phyloP scores from a whole-genome alignment of 1,140 invertebrate genomes.

The Pristionchus pacificus region DNA sequence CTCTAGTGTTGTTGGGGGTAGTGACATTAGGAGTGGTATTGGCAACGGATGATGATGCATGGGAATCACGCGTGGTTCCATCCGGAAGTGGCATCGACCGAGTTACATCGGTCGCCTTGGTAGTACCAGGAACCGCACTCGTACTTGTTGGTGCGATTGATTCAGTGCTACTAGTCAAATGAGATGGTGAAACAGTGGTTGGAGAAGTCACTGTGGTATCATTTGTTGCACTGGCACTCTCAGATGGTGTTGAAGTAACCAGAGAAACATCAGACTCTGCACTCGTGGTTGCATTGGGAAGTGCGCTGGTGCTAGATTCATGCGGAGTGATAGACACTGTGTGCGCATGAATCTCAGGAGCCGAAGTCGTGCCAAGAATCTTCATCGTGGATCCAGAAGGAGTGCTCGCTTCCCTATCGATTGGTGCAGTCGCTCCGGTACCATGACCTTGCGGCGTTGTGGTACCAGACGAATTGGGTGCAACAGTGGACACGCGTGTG shows the following conservation, averaged over 20 bases:
- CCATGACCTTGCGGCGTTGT: neutral
- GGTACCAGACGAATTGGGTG: neutral
- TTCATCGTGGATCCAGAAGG: no score
- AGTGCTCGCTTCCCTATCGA: no score
- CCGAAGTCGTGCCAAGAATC: no score
- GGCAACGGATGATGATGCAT: no score
- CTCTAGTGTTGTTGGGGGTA: neutral
- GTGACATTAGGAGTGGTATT: neutral
- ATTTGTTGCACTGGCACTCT: neutral
- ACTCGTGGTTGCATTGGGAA: constrained; percentile 3
- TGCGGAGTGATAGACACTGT: no score
- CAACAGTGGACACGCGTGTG: neutral
- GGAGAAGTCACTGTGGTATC: neutral
- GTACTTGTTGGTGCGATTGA: neutral
- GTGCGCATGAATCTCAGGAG: no score
- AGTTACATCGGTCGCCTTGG: neutral
- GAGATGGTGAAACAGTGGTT: neutral
- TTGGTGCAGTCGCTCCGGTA: neutral
- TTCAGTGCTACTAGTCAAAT: neutral
- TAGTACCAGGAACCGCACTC: neutral
- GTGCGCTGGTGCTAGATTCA: constrained; percentile 5
- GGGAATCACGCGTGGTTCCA: no score
- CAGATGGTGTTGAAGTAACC: neutral
- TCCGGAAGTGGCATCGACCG: no score
- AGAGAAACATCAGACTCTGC: neutral